Conservation (phyloP, 2,113 vertebrate genomes). For the Corvus hawaiiensis region DNA sequence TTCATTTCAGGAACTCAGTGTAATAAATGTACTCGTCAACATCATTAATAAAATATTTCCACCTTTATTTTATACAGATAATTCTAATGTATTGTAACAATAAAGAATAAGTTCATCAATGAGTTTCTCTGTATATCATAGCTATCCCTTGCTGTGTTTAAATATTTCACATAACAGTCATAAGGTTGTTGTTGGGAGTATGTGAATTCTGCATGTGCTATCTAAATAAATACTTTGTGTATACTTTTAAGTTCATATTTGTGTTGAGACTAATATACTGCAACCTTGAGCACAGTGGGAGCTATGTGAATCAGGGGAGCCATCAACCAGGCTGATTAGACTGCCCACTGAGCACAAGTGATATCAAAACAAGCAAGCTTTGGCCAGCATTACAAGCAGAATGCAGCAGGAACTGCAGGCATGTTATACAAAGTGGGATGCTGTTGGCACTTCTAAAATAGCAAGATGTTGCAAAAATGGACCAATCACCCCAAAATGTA, state of each 20-base stretch:
- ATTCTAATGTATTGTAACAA: background rate
- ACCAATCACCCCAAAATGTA: slow-evolving; percentile 43
- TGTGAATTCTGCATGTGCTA: background rate
- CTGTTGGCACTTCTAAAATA: background rate
- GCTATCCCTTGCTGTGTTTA: background rate
- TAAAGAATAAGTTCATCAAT: background rate
- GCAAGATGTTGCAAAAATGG: slow-evolving; percentile 33
- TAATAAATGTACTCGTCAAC: background rate
- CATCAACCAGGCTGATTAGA: slow-evolving; percentile 33
- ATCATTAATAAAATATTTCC: background rate
- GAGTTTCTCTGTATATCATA: background rate
- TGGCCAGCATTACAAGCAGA: slow-evolving; percentile 19
- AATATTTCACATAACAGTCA: slow-evolving; percentile 1
- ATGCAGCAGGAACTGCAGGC: background rate
- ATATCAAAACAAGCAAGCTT: slow-evolving; percentile 36
- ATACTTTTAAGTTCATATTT: slow-evolving; percentile 37
- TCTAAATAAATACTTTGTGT: slow-evolving; percentile 37
- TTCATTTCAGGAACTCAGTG: background rate
- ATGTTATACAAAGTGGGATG: background rate
- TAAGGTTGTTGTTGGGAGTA: background rate
- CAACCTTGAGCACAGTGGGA: slow-evolving; percentile 59
- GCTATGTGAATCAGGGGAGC: slow-evolving; percentile 18
- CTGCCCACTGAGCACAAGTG: slow-evolving; percentile 18
- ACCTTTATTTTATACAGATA: background rate
- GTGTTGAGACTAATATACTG: slow-evolving; percentile 49